Evolutionary conservation across 2,888 invertebrate genomes (phyloP), one percentile per base, ranked within the genome.

Genomic region (Clitarchus hookeri): DNA sequence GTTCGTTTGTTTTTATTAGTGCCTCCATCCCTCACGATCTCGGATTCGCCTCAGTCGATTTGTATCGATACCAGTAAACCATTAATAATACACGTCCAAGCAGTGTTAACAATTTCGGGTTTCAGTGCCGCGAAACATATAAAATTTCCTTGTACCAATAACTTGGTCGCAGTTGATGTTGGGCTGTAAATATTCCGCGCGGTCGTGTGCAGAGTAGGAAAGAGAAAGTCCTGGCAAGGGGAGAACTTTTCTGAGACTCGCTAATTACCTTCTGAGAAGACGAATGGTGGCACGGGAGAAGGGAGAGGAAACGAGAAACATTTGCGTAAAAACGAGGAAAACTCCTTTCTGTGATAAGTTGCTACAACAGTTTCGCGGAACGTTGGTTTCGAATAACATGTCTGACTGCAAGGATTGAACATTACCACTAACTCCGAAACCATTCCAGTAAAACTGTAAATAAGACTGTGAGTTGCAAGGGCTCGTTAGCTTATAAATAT

Each of bases 251-350:
- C 65, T 65, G 12, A n/a, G 65, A 65, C 11, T n/a, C 19, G 65
- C 65, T 65, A 65, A 65, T 65, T 65, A 65, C 65, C n/a, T 65
- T 65, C 65, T 65, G n/a, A n/a, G 65, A n/a, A 65, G n/a, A 65
- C 65, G 16, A 23, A 65, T 65, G 65, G 65, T 16, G 0, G n/a
- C 65, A 9, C 2, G 65, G 16, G n/a, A 65, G 16, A 0, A 65
- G 8, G 65, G 65, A 23, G 65, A 65, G 53, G 8, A 53, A 65
- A 65, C 65, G n/a, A 65, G 65, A 65, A 65, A 65, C 65, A n/a
- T 65, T 65, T 65, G 16, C 19, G 65, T n/a, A 19, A 65, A 65
- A 65, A 65, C 65, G n/a, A 65, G 65, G 0, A 23, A 65, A 65
- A 65, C 65, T 23, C 65, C 19, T 65, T 48, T 16, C 48, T 65